A percentile compares a stretch with the other conserved stretches of the same genome.
phyloP scores from a whole-genome alignment of 2,113 vertebrate species.

The Hoplias malabaricus region DNA sequence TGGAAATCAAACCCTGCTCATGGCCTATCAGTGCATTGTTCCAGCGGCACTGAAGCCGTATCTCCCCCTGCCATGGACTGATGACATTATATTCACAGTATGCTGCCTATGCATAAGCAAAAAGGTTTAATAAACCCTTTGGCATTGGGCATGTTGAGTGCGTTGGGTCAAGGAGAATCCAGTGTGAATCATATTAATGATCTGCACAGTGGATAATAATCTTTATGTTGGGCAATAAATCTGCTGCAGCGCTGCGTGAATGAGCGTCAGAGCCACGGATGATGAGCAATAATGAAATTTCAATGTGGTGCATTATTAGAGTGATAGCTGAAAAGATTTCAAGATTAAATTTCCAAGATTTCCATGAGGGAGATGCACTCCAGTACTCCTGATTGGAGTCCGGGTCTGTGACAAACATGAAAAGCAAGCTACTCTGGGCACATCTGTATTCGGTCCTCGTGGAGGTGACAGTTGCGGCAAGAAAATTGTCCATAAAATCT shows the following conservation, averaged over 20 bases:
- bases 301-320: background rate
- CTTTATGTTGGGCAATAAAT: constrained; percentile 15
- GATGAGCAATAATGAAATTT: background rate
- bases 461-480: background rate
- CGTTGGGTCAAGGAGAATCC: constrained; percentile 19
- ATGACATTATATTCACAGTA: constrained; percentile 27
- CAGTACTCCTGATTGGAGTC: background rate
- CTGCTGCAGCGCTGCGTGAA: background rate
- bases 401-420: background rate
- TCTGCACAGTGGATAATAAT: constrained; percentile 26
- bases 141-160: constrained; percentile 8
- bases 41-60: constrained; percentile 9
- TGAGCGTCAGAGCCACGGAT: background rate
- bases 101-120: constrained; percentile 9
- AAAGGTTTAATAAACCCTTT: constrained; percentile 29
- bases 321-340: background rate
- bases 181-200: constrained; percentile 21
- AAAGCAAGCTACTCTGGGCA: background rate
- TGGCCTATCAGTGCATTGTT: constrained; percentile 35
- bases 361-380: background rate
- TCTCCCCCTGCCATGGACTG: constrained; percentile 6
- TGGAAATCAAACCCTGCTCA: constrained; percentile 15
- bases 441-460: background rate
- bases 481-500: background rate
- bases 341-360: constrained; percentile 3